Conservation (phyloP, 2,113 vertebrate genomes). For the Gymnorhina tibicen region DNA sequence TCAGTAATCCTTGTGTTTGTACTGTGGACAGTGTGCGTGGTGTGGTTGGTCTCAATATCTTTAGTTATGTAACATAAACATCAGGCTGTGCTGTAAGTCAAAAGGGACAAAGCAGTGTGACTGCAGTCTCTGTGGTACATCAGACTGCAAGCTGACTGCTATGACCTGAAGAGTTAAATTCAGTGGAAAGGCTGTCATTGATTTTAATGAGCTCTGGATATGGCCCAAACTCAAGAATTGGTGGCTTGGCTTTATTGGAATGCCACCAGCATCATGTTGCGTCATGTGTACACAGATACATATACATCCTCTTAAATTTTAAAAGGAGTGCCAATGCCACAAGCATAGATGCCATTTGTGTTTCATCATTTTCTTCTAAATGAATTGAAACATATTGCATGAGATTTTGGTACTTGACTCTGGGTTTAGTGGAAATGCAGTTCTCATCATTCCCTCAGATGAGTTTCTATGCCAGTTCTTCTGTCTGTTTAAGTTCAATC, state of each 20-base stretch:
- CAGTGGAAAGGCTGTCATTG: not conserved
- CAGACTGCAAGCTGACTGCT: not conserved
- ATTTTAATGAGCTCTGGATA: slow-evolving; percentile 15
- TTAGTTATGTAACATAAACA: slow-evolving; percentile 28
- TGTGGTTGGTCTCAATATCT: slow-evolving; percentile 10
- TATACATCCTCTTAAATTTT: not conserved
- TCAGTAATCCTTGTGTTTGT: slow-evolving; percentile 39
- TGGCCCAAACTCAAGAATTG: not conserved
- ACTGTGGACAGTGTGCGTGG: not conserved
- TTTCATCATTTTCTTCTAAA: not conserved
- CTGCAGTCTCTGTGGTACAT: not conserved
- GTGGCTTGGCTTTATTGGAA: slow-evolving; percentile 29
- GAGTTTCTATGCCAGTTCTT: not conserved
- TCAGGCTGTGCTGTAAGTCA: slow-evolving; percentile 4
- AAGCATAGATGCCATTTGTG: not conserved
- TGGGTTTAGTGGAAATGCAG: not conserved
- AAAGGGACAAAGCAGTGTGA: not conserved
- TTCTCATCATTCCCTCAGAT: not conserved
- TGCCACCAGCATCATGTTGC: slow-evolving; percentile 12
- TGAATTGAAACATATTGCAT: not conserved
- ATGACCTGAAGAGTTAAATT: not conserved
- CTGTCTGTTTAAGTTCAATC: not conserved
- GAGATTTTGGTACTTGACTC: not conserved
- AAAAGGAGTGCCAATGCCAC: not conserved
- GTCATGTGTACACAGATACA: not conserved